Evolutionary conservation across 2,113 vertebrate species (phyloP).

Genomic region (Odobenus rosmarus): DNA sequence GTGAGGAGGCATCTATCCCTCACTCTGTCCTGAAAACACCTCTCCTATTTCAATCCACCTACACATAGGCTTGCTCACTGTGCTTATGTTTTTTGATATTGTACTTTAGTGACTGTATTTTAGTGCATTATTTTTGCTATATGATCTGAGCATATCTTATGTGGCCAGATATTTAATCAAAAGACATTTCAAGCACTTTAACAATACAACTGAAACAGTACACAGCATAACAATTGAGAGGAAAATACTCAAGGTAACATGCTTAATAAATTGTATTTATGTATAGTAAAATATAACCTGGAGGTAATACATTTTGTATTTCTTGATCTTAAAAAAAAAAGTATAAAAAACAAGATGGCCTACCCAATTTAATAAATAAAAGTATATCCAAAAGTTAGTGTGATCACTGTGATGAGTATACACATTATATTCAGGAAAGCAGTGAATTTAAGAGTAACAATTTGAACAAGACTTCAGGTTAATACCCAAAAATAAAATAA

Average conservation of each 20-base stretch:
- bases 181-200: slow-evolving; percentile 13
- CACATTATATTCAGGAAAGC: slow-evolving; percentile 2
- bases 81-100: background rate
- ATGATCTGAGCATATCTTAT: background rate
- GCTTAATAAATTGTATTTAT: background rate
- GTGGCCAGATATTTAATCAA: background rate
- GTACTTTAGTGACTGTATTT: background rate
- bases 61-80: background rate
- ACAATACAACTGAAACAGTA: background rate
- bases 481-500: background rate
- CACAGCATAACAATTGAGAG: background rate
- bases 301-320: background rate
- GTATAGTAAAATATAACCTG: background rate
- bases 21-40: background rate
- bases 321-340: background rate
- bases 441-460: slow-evolving; percentile 23
- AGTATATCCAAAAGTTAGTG: background rate
- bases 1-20: background rate
- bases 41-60: background rate
- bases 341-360: background rate
- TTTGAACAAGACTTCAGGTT: background rate
- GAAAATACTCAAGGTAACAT: background rate
- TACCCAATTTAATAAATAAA: slow-evolving; percentile 8
- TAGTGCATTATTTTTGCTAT: background rate
- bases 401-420: background rate